phyloP scores from a whole-genome alignment of 2,888 invertebrate species.

The Noctua fimbriata region DNA sequence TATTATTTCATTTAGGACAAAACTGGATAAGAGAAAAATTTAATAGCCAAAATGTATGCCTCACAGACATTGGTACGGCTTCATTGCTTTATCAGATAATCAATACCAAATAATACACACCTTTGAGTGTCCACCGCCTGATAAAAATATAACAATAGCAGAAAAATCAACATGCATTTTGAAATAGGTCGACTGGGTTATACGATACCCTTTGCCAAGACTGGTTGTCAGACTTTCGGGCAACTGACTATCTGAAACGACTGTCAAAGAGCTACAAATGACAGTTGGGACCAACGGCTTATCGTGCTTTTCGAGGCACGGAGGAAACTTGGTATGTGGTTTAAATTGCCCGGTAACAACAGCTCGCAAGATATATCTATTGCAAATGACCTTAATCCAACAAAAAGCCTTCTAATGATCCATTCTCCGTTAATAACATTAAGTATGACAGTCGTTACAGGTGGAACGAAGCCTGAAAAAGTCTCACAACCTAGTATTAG shows the following conservation, averaged over 20 bases:
- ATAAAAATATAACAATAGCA: slow-evolving; percentile 11
- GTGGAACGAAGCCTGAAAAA: slow-evolving; percentile 49
- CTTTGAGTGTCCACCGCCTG: not conserved
- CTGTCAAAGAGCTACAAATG: not conserved
- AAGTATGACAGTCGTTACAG: slow-evolving; percentile 21
- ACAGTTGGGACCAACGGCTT: not conserved
- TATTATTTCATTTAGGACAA: not conserved
- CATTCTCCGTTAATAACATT: slow-evolving; percentile 23
- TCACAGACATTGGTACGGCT: not conserved
- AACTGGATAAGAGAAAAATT: not conserved
- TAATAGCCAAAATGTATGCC: not conserved
- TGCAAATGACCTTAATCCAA: not conserved
- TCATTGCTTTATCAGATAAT: slow-evolving; percentile 10
- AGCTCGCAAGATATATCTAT: not conserved
- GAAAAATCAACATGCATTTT: not conserved
- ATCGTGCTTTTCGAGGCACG: no score
- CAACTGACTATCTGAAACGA: not conserved
- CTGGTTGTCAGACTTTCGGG: not conserved
- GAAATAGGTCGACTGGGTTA: not conserved
- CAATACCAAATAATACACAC: not conserved
- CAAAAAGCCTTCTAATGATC: slow-evolving; percentile 21
- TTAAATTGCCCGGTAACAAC: not conserved
- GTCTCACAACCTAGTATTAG: slow-evolving; percentile 28
- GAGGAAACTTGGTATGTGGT: no score
- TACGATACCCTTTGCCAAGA: not conserved